Conservation (phyloP, 30 jellyfish, hydroid and myxozoan genomes). For the Pelagia noctiluca region DNA sequence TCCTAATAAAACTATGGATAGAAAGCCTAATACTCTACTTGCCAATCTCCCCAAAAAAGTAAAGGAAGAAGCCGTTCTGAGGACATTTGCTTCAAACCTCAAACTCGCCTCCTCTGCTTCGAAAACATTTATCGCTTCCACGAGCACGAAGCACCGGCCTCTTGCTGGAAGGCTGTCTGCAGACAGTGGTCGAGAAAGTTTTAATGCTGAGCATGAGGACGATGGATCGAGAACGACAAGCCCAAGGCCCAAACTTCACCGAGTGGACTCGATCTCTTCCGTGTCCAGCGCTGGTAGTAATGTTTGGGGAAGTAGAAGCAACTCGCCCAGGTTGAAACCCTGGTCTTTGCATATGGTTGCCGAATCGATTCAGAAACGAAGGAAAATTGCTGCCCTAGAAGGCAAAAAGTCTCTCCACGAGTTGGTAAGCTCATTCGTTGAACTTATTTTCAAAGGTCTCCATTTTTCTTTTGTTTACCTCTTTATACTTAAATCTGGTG, state of each 20-base stretch:
- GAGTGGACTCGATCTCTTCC: constrained; percentile 63
- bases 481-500: too few species aligned
- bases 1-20: constrained; percentile 36
- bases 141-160: constrained; percentile 17
- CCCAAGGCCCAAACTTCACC: constrained; percentile 43
- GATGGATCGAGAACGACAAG: too few species aligned
- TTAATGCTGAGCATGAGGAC: constrained; percentile 38
- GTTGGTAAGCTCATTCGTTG: constrained; percentile 70
- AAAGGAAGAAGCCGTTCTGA: constrained; percentile 62
- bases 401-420: constrained; percentile 46
- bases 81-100: constrained; percentile 51
- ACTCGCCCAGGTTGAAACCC: constrained; percentile 18
- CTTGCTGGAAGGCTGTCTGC: constrained; percentile 63
- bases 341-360: constrained; percentile 66
- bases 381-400: constrained; percentile 27
- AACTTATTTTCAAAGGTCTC: too few species aligned
- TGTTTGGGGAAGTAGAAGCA: constrained; percentile 25
- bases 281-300: constrained; percentile 67
- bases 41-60: constrained; percentile 53
- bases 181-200: constrained; percentile 71
- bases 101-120: constrained; percentile 50
- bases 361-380: constrained; percentile 55
- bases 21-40: constrained; percentile 15
- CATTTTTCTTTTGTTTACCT: too few species aligned
- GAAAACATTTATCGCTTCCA: constrained; percentile 16